phyloP scores from a whole-genome alignment of 2,113 vertebrate genomes.

The Centropus bengalensis region DNA sequence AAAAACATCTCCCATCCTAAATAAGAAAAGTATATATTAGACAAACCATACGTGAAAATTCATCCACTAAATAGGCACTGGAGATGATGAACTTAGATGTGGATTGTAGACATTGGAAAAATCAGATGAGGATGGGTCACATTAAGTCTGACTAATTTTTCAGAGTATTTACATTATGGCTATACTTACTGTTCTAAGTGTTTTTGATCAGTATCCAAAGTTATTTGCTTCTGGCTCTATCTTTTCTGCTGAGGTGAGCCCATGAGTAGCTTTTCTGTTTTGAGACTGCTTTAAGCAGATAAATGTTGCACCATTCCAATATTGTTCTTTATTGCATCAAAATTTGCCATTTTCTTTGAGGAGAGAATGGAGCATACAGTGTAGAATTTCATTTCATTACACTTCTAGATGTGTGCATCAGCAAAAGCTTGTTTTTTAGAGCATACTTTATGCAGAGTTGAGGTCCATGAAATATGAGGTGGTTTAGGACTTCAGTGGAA shows the following conservation, averaged over 20 bases:
- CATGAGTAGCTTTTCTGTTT: background rate
- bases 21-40: background rate
- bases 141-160: background rate
- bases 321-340: background rate
- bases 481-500: slow-evolving; percentile 20
- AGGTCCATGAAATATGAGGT: background rate
- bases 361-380: background rate
- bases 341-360: slow-evolving; percentile 10
- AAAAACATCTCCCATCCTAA: background rate
- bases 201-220: background rate
- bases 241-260: background rate
- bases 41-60: background rate
- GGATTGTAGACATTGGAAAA: background rate
- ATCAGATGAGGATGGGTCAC: background rate
- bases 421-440: slow-evolving; percentile 25
- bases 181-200: background rate
- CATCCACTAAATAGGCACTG: background rate
- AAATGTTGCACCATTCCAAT: background rate
- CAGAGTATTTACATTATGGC: background rate
- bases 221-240: background rate
- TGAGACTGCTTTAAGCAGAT: background rate
- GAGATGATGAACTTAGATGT: background rate
- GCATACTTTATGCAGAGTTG: background rate
- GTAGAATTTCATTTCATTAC: slow-evolving; percentile 22
- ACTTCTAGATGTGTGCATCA: slow-evolving; percentile 6